These are phyloP conservation scores for Pedetes capensis DNA, from an alignment of 2,113 vertebrate species.

Conservation along the genomic window DNA sequence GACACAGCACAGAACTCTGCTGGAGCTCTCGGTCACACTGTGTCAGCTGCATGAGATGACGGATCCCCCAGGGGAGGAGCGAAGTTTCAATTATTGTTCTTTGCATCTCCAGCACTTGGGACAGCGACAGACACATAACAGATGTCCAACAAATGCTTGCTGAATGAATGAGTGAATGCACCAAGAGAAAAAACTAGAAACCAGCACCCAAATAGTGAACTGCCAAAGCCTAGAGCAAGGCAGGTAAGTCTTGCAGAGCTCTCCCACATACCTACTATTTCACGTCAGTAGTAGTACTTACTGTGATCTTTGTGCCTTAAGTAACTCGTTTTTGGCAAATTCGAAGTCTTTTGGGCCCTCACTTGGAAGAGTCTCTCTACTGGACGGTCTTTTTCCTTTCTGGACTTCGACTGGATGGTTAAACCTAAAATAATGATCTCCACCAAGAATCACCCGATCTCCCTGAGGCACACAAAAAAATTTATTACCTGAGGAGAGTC, in stretches of 20 bases:
- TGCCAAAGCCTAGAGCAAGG: neutral
- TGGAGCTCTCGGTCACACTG: neutral
- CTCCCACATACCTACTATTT: neutral
- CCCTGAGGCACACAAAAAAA: slow-evolving; percentile 84
- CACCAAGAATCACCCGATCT: slow-evolving; percentile 95
- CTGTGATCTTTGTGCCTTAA: slow-evolving; percentile 90
- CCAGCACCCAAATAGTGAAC: neutral
- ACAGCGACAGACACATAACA: neutral
- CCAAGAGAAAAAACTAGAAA: neutral
- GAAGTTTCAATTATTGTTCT: neutral
- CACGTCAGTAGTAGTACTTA: slow-evolving; percentile 77
- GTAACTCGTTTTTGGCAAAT: slow-evolving; percentile 95
- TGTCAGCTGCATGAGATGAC: neutral
- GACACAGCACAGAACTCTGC: neutral
- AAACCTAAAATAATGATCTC: slow-evolving; percentile 97
- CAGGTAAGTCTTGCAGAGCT: neutral
- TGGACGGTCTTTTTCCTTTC: slow-evolving; percentile 83
- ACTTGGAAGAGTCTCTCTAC: slow-evolving; percentile 73
- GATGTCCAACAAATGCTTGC: neutral
- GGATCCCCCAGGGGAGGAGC: neutral
- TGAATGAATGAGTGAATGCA: neutral
- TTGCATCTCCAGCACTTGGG: neutral
- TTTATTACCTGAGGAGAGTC: neutral
- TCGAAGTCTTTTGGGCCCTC: slow-evolving; percentile 94
- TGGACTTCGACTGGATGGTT: slow-evolving; percentile 95